These are phyloP conservation scores for Tragelaphus buxtoni DNA, from an alignment of 2,113 vertebrate species.

Conservation along the genomic window DNA sequence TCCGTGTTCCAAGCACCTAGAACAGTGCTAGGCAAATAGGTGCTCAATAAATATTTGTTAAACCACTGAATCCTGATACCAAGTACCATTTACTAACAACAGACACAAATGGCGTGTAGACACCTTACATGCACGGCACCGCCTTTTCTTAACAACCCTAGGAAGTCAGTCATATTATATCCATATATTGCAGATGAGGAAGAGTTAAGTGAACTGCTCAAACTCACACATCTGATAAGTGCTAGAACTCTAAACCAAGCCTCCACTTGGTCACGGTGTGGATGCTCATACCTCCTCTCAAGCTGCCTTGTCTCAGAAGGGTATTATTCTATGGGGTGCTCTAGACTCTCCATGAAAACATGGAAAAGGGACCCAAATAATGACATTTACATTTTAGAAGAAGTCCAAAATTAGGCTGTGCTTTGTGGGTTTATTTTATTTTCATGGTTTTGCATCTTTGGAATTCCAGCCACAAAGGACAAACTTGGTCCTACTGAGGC, in stretches of 20 bases:
- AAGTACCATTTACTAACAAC: not conserved
- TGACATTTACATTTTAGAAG: not conserved
- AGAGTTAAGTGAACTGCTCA: not conserved
- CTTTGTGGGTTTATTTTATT: conserved; percentile 5
- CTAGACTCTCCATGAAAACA: not conserved
- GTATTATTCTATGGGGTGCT: not conserved
- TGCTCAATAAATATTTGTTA: not conserved
- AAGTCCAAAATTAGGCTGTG: not conserved
- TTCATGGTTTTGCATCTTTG: not conserved
- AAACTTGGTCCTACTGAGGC: not conserved
- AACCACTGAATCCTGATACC: not conserved
- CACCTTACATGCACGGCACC: not conserved
- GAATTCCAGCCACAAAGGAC: not conserved
- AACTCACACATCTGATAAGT: not conserved
- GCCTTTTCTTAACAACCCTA: not conserved
- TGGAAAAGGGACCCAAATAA: not conserved
- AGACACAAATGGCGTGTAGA: not conserved
- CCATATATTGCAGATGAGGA: not conserved
- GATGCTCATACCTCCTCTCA: not conserved
- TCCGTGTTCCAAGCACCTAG: not conserved
- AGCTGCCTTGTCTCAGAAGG: not conserved
- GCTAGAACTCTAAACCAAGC: not conserved
- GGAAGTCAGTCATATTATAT: not conserved
- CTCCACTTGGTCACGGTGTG: not conserved
- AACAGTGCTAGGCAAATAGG: not conserved